Percentiles rank a stretch among this genome's conserved stretches.
phyloP scores from a whole-genome alignment of 1,140 invertebrate genomes.

The Heliconius melpomene region DNA sequence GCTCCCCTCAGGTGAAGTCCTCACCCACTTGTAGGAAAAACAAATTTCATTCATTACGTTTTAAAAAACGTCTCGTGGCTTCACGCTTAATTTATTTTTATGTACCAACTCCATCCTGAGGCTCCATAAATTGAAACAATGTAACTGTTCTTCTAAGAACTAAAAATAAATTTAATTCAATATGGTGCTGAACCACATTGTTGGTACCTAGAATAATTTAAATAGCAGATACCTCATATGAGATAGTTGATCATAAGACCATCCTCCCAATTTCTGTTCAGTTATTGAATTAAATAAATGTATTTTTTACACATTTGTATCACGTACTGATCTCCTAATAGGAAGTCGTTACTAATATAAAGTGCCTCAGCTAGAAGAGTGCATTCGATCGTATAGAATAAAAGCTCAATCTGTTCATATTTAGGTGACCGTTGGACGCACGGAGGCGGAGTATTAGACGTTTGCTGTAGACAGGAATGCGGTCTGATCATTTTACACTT shows the following conservation, averaged over 20 bases:
- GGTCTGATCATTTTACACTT: conserved; percentile 74
- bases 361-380: background rate
- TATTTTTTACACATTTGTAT: background rate
- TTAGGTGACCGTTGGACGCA: conserved; percentile 52
- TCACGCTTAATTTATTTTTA: conserved; percentile 22
- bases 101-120: conserved; percentile 3
- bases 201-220: background rate
- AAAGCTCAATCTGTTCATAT: conserved; percentile 20
- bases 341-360: background rate
- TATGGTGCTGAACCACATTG: background rate
- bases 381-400: conserved; percentile 30
- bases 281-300: background rate
- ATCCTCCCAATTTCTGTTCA: background rate
- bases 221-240: too few relatives aligned
- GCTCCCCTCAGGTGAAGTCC: conserved; percentile 60
- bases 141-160: background rate
- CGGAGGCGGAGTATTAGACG: conserved; percentile 59
- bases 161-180: background rate
- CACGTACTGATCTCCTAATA: background rate
- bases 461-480: conserved; percentile 62
- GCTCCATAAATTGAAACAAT: background rate
- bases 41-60: conserved; percentile 61
- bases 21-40: conserved; percentile 61
- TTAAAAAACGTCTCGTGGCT: conserved; percentile 19
- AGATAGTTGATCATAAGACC: too few relatives aligned